Percentiles rank a stretch among this genome's conserved stretches.
phyloP scores from a whole-genome alignment of 2,113 vertebrate species.

The Pyxicephalus adspersus region DNA sequence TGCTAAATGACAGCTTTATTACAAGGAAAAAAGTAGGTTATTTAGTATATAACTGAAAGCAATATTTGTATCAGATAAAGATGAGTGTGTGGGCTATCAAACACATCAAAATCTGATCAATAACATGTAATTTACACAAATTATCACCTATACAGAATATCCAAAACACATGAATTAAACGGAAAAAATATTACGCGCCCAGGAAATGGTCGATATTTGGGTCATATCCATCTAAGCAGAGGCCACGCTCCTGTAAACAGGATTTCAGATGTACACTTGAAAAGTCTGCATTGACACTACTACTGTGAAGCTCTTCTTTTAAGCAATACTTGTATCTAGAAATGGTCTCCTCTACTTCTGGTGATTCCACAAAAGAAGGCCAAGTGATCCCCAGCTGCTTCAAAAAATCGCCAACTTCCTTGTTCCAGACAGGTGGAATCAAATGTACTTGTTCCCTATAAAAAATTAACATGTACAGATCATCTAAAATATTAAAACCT shows the following conservation, averaged over 20 bases:
- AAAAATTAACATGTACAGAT: neutral
- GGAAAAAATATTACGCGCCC: constrained; percentile 59
- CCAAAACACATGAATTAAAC: neutral
- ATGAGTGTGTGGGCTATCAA: too few species aligned
- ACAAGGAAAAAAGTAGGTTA: too few species aligned
- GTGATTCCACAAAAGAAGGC: constrained; percentile 64
- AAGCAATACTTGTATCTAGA: constrained; percentile 72
- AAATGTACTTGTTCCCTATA: constrained; percentile 72
- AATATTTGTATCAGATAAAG: too few species aligned
- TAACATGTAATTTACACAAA: neutral
- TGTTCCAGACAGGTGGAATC: constrained; percentile 74
- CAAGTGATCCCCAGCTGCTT: constrained; percentile 78
- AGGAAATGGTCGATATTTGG: constrained; percentile 75
- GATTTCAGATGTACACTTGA: constrained; percentile 73
- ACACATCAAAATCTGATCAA: too few species aligned
- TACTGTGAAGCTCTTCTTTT: constrained; percentile 63
- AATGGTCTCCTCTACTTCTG: constrained; percentile 60
- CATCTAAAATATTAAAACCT: too few species aligned
- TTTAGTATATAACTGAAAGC: too few species aligned
- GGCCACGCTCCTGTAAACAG: constrained; percentile 73
- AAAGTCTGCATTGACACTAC: constrained; percentile 50
- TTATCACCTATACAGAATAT: neutral
- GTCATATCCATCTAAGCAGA: constrained; percentile 80
- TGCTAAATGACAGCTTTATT: too few species aligned
- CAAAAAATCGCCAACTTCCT: constrained; percentile 72